Percentiles rank a stretch among this genome's conserved stretches.
phyloP scores from a whole-genome alignment of 2,888 invertebrate species.

The Lamellibrachia columna region DNA sequence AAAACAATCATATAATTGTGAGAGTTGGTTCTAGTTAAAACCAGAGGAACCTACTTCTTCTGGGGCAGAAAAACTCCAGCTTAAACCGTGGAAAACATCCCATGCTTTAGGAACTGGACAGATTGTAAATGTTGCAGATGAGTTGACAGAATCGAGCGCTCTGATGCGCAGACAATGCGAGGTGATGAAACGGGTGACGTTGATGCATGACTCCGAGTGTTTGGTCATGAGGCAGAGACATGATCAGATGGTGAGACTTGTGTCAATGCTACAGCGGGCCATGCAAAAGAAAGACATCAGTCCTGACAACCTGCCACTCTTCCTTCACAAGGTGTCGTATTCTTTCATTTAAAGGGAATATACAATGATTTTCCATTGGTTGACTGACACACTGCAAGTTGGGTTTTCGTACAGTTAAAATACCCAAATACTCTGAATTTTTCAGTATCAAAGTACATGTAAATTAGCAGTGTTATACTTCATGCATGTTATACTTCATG shows the following conservation, averaged over 20 bases:
- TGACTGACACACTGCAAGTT: too few species aligned
- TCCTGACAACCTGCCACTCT: background rate
- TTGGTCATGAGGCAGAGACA: background rate
- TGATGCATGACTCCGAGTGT: background rate
- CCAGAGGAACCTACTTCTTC: too few species aligned
- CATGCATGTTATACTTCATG: too few species aligned
- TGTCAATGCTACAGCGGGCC: background rate
- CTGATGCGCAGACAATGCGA: background rate
- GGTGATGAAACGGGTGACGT: background rate
- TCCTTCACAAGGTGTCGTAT: background rate
- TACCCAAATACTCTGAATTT: too few species aligned
- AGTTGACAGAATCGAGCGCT: background rate
- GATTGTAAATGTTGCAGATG: background rate
- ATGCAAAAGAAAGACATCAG: constrained; percentile 9
- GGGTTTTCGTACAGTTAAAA: too few species aligned
- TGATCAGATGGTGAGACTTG: background rate
- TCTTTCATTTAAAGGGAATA: background rate
- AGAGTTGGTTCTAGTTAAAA: too few species aligned
- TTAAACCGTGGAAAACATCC: too few species aligned
- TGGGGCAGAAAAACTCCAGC: too few species aligned
- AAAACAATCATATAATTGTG: too few species aligned
- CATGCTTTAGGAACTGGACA: background rate
- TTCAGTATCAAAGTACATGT: too few species aligned
- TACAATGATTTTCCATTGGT: too few species aligned
- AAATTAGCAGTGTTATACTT: too few species aligned